These are phyloP conservation scores for Rattus norvegicus DNA, from an alignment of 2,113 vertebrate species.

Conservation along the genomic window DNA sequence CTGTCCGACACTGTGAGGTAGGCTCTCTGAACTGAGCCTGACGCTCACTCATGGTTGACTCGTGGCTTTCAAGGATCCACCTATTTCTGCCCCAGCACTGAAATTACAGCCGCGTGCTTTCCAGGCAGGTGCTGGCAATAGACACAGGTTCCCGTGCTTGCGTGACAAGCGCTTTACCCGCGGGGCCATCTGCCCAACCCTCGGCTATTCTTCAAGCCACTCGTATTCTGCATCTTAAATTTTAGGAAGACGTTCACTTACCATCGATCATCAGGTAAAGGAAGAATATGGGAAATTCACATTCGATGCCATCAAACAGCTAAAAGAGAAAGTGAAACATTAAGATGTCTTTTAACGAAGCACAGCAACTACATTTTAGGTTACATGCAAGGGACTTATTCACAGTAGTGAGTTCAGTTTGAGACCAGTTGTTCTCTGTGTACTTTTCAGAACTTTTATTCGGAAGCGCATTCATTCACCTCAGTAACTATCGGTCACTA, in stretches of 20 bases:
- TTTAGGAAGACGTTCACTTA: conserved; percentile 86
- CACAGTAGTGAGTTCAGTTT: background rate
- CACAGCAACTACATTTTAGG: background rate
- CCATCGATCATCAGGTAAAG: conserved; percentile 99
- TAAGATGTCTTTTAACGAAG: background rate
- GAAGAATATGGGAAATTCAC: conserved; percentile 99
- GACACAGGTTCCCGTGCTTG: background rate
- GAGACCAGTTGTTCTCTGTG: background rate
- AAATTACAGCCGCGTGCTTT: background rate
- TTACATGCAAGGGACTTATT: conserved; percentile 6
- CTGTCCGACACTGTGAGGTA: too few relatives aligned
- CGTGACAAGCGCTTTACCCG: background rate
- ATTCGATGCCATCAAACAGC: conserved; percentile 99
- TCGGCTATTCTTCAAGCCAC: conserved; percentile 1
- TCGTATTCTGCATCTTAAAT: conserved; percentile 29
- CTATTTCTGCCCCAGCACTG: background rate
- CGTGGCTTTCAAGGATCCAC: background rate
- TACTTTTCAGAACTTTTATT: background rate
- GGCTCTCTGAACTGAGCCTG: background rate
- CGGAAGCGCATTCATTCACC: conserved; percentile 1
- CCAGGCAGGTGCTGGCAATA: background rate
- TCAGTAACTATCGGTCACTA: background rate
- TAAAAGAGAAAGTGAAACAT: conserved; percentile 84
- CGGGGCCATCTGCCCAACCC: background rate
- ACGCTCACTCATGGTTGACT: background rate